Percentiles rank a stretch among this genome's conserved stretches.
phyloP scores from a whole-genome alignment of 2,113 vertebrate genomes.

The Tachuris rubrigastra region DNA sequence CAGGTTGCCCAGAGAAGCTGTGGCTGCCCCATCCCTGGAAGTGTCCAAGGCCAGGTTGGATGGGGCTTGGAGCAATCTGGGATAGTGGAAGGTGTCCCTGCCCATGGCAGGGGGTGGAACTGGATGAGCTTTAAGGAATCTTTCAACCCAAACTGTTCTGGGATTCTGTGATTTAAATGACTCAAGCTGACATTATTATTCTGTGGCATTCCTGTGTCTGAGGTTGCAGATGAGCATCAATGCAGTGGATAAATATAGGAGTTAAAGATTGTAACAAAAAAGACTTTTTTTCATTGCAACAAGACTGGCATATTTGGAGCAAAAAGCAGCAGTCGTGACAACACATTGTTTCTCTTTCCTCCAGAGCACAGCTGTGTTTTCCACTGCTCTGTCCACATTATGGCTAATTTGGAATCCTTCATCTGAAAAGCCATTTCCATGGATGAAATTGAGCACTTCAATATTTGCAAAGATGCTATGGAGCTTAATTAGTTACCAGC shows the following conservation, averaged over 20 bases:
- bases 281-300: not conserved
- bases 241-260: not conserved
- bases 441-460: constrained; percentile 11
- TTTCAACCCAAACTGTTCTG: not conserved
- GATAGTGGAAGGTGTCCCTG: not conserved
- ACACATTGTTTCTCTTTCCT: not conserved
- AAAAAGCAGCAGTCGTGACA: constrained; percentile 30
- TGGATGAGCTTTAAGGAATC: not conserved
- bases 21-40: not conserved
- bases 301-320: constrained; percentile 32
- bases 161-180: not conserved
- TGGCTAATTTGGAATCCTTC: not conserved
- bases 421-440: not conserved
- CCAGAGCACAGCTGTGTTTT: constrained; percentile 32
- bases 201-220: not conserved
- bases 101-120: not conserved
- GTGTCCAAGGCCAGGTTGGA: not conserved
- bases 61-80: not conserved
- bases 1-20: not conserved
- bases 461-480: not conserved
- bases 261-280: not conserved
- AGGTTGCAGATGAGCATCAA: not conserved
- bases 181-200: not conserved
- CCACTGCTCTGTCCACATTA: constrained; percentile 11
- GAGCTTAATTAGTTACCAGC: constrained; percentile 10